A percentile compares a stretch with the other conserved stretches of the same genome.
These are phyloP conservation scores for Echiichthys vipera DNA, from an alignment of 2,797 vertebrate species.

Conservation along the genomic window DNA sequence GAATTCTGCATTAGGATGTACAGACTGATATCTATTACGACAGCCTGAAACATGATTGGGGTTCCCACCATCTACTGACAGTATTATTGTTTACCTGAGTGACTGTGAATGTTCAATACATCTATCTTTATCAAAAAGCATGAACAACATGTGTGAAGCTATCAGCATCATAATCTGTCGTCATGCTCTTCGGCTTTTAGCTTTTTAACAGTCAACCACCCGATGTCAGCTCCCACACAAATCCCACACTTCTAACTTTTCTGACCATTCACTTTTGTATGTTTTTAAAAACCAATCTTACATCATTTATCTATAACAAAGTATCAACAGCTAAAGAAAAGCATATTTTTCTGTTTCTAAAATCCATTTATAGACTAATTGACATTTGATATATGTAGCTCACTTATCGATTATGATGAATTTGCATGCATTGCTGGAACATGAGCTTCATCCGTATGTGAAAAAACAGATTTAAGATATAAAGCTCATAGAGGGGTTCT, in stretches of 20 bases:
- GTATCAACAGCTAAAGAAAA: neutral
- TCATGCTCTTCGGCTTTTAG: neutral
- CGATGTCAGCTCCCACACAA: neutral
- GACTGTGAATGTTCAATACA: constrained; percentile 1
- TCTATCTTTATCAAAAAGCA: neutral
- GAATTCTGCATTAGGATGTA: constrained; percentile 51
- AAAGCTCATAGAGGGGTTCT: neutral
- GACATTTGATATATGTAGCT: neutral
- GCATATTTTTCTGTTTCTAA: neutral
- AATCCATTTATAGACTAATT: neutral
- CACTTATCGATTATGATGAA: neutral
- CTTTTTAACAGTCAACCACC: neutral
- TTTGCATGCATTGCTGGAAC: neutral
- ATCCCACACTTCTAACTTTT: neutral
- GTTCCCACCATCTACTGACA: constrained; percentile 16
- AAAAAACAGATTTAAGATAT: neutral
- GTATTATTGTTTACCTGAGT: neutral
- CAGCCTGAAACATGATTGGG: constrained; percentile 7
- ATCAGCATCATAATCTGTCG: neutral
- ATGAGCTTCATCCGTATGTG: neutral
- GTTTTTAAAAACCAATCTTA: neutral
- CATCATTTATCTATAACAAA: neutral
- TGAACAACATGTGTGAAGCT: neutral
- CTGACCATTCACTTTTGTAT: neutral
- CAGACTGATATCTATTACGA: constrained; percentile 9